Conservation (phyloP, 2,113 vertebrate genomes). For the Triplophysa siluroides region DNA sequence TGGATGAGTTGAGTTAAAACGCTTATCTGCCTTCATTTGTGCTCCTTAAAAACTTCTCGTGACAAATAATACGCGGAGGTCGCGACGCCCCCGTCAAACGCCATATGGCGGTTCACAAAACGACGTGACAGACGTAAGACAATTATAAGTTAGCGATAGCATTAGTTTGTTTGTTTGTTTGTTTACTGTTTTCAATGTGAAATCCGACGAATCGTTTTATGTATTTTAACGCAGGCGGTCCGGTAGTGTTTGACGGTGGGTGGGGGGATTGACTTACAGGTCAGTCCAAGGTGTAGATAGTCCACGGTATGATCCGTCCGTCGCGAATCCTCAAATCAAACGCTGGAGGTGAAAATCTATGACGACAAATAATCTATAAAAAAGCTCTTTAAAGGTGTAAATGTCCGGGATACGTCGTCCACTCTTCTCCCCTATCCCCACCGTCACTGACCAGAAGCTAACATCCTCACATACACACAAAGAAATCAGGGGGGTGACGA, state of each 20-base stretch:
- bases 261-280: slow-evolving; percentile 50
- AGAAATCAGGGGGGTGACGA: slow-evolving; percentile 71
- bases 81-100: slow-evolving; percentile 21
- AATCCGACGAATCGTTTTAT: not conserved
- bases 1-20: slow-evolving; percentile 32
- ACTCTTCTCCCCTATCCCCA: slow-evolving; percentile 73
- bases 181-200: not conserved
- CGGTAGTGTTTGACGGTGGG: slow-evolving; percentile 5
- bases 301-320: slow-evolving; percentile 19
- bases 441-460: slow-evolving; percentile 71
- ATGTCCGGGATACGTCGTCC: slow-evolving; percentile 62
- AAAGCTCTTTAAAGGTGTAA: slow-evolving; percentile 2
- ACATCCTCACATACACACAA: slow-evolving; percentile 78
- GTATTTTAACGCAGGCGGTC: not conserved
- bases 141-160: not conserved
- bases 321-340: slow-evolving; percentile 13
- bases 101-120: slow-evolving; percentile 2
- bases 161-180: slow-evolving; percentile 8
- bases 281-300: slow-evolving; percentile 40
- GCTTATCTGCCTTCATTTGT: slow-evolving; percentile 25
- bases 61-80: slow-evolving; percentile 24
- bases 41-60: slow-evolving; percentile 8
- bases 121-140: not conserved
- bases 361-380: slow-evolving; percentile 24
- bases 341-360: slow-evolving; percentile 7